Base-by-base conservation (phyloP, 2,797 vertebrate genomes). In the Helarctos malayanus region DNA sequence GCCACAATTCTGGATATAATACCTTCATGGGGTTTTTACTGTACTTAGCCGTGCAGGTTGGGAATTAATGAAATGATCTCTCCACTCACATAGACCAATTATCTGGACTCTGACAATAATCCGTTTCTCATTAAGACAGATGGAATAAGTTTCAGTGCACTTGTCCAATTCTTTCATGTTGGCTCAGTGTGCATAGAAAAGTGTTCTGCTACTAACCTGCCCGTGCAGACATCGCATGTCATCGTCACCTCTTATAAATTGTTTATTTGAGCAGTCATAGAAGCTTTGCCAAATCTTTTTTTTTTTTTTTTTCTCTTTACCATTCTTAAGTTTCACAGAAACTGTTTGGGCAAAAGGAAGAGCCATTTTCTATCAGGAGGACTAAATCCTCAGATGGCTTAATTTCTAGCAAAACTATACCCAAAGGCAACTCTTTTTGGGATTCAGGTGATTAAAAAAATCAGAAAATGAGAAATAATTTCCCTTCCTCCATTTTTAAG, bases 61-160 rank as follows among this genome's bases (percentile, higher is more conserved):
- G 6, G n/a, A 93, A 91, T 94, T 95, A 92, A 57, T 57, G 25
- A 96, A 94, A 4, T 68, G 13, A 75, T 88, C 8, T 52, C 35
- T 68, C 23, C 21, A 91, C 21, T 18, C 18, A 32, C 79, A 18
- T 14, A 97, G 25, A 89, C 38, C n/a, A 83, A 35, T 71, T 63
- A 88, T 61, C 35, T 65, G 54, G 27, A 95, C 71, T 96, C 38
- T 73, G 18, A 82, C 25, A 38, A 29, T 82, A 78, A 56, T 87
- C 35, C 63, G 5, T 57, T 92, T 93, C 59, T 87, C 35, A 14
- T 89, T 73, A 84, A 85, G 65, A 69, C 3, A 79, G 32, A 25
- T 45, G 23, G 32, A 68, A 47, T 89, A 29, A 7, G 0, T 73
- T 92, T 69, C 76, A 91, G 27, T 11, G 7, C 18, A 19, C n/a